Evolutionary conservation across 2,888 invertebrate species (phyloP).

Genomic region (Dexiosoma caninum): DNA sequence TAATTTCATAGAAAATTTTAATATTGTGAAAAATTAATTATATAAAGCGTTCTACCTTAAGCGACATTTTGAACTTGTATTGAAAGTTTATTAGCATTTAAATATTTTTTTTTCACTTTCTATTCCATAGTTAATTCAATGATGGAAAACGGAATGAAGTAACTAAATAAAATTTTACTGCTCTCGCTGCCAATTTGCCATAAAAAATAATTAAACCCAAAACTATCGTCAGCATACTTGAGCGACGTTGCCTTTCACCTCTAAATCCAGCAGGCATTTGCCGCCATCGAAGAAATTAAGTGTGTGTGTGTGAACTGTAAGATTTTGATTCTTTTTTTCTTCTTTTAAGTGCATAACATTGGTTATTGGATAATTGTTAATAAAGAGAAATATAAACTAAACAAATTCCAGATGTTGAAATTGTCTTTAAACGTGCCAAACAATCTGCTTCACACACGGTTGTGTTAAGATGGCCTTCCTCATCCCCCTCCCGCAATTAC

Average conservation of each 20-base stretch:
- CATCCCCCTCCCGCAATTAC: neutral
- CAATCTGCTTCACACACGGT: neutral
- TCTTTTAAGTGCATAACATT: constrained; percentile 5
- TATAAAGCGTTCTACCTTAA: no score
- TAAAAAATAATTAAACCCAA: constrained; percentile 54
- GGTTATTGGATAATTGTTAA: constrained; percentile 61
- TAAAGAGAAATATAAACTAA: constrained; percentile 38
- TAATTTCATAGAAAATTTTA: no score
- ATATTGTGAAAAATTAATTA: no score
- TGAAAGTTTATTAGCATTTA: no score
- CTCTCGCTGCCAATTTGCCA: constrained; percentile 27
- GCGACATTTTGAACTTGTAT: no score
- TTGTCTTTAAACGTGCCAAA: constrained; percentile 10
- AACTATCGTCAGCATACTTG: constrained; percentile 31
- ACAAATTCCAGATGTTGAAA: constrained; percentile 57
- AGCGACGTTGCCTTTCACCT: neutral
- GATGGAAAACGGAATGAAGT: neutral
- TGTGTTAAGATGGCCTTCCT: neutral
- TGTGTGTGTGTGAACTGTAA: constrained; percentile 75
- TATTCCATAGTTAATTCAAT: neutral
- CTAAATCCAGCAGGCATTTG: constrained; percentile 14
- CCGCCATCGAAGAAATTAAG: constrained; percentile 67
- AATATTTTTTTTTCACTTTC: neutral
- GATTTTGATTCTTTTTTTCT: constrained; percentile 17
- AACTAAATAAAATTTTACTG: constrained; percentile 21